Evolutionary conservation across 2,888 invertebrate species (phyloP).

Genomic region (Phengaris arion): DNA sequence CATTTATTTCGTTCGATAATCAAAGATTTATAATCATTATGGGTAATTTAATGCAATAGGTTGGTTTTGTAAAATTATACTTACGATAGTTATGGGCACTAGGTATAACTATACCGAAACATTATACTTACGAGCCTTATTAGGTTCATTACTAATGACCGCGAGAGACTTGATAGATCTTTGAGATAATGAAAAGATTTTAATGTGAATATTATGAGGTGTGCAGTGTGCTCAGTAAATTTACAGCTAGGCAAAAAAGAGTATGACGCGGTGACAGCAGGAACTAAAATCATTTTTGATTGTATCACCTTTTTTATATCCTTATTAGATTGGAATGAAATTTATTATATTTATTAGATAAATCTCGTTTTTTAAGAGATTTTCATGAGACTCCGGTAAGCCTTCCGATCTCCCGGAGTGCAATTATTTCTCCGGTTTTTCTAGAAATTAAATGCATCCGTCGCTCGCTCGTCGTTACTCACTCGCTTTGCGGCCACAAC

Average conservation of each 20-base stretch:
- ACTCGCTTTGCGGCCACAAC: neutral
- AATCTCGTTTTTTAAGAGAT: too few relatives aligned
- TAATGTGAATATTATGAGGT: neutral
- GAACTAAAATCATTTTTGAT: too few relatives aligned
- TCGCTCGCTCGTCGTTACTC: too few relatives aligned
- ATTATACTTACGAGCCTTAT: neutral
- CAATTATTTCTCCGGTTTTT: neutral
- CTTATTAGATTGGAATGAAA: too few relatives aligned
- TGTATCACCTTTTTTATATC: too few relatives aligned
- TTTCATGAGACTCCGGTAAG: too few relatives aligned
- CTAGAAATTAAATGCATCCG: too few relatives aligned
- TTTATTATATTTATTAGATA: too few relatives aligned
- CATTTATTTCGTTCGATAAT: slow-evolving; percentile 61
- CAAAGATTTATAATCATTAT: slow-evolving; percentile 53
- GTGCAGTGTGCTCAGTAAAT: too few relatives aligned
- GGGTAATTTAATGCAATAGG: slow-evolving; percentile 35
- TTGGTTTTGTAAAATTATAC: slow-evolving; percentile 8
- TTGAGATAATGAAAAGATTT: neutral
- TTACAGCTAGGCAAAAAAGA: too few relatives aligned
- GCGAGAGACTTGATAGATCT: neutral
- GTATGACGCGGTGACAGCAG: too few relatives aligned
- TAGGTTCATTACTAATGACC: neutral
- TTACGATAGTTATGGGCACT: neutral
- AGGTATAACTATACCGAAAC: slow-evolving; percentile 5
- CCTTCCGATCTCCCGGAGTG: neutral